These are phyloP conservation scores for Triplophysa dalaica DNA, from an alignment of 2,113 vertebrate species.

Conservation along the genomic window DNA sequence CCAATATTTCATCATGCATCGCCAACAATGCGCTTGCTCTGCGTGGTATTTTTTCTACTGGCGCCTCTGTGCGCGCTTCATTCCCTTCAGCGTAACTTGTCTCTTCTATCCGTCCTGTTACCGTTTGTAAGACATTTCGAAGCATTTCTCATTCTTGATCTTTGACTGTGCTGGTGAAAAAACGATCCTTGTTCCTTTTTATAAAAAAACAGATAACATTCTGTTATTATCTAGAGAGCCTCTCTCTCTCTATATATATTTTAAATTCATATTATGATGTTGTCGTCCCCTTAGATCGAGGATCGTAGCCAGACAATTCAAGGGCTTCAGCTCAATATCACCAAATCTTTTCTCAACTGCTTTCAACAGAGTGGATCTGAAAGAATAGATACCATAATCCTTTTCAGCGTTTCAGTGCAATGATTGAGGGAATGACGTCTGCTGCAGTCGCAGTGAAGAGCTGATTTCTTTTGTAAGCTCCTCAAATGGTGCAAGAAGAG, in stretches of 20 bases:
- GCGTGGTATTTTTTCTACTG: neutral
- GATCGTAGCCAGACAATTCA: neutral
- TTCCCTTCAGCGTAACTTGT: neutral
- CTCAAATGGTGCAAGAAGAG: neutral
- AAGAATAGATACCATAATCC: neutral
- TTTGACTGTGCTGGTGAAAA: too few species aligned
- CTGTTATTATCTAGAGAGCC: too few species aligned
- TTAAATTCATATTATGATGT: too few species aligned
- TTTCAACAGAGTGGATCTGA: neutral
- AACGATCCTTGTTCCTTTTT: too few species aligned
- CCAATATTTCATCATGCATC: too few species aligned
- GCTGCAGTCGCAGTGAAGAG: neutral
- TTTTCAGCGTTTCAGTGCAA: neutral
- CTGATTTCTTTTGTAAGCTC: neutral
- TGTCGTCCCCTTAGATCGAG: neutral
- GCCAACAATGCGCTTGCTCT: neutral
- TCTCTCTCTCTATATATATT: too few species aligned
- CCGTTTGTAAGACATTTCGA: neutral
- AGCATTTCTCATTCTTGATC: neutral
- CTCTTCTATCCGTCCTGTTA: neutral
- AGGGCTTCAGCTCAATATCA: neutral
- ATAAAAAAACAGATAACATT: too few species aligned
- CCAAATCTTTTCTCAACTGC: constrained; percentile 6
- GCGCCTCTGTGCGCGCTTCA: neutral
- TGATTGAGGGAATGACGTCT: neutral